Evolutionary conservation across 2,113 vertebrate genomes (phyloP).

Genomic region (Anhinga anhinga): DNA sequence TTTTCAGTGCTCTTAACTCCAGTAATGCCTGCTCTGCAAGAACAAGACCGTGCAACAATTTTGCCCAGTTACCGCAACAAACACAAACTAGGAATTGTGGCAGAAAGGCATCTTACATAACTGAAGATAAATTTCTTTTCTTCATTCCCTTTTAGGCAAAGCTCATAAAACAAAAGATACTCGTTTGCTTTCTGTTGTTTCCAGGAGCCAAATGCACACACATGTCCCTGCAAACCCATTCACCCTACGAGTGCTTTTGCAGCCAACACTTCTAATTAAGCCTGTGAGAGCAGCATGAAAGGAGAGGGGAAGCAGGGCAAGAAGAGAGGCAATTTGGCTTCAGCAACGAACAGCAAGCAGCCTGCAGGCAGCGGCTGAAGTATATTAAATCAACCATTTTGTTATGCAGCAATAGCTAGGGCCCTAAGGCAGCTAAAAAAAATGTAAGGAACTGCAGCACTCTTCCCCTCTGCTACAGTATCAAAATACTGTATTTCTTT

Average conservation of each 20-base stretch:
- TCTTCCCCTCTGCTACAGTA: background rate
- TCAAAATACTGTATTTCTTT: background rate
- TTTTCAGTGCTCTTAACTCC: background rate
- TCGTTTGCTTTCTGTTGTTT: background rate
- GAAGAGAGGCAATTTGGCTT: background rate
- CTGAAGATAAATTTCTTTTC: background rate
- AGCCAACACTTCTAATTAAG: conserved; percentile 6
- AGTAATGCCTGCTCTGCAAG: background rate
- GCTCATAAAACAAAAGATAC: background rate
- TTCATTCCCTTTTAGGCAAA: background rate
- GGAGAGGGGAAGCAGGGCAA: background rate
- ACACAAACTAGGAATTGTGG: background rate
- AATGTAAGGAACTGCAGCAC: background rate
- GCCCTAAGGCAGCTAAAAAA: background rate
- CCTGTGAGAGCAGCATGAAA: background rate
- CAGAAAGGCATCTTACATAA: conserved; percentile 19
- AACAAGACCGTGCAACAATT: background rate
- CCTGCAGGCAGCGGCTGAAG: background rate
- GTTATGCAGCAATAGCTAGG: background rate
- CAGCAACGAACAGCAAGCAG: background rate
- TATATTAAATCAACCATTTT: background rate
- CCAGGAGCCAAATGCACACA: background rate
- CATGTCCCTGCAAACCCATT: background rate
- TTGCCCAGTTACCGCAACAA: background rate
- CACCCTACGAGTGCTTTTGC: background rate